Conservation (phyloP, 2,888 invertebrate species). For the Drosophila leonis region DNA sequence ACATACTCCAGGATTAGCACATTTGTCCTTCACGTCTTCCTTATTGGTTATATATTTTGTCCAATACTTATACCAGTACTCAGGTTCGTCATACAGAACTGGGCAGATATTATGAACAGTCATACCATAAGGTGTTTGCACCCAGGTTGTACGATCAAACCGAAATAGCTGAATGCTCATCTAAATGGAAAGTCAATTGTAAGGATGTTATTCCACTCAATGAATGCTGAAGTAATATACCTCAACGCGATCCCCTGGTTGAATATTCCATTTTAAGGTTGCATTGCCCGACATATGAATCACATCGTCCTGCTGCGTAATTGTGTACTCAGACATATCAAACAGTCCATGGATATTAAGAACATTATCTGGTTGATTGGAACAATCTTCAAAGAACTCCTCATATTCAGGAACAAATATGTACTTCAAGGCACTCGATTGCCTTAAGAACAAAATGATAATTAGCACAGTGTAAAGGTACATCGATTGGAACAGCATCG, state of each 20-base stretch:
- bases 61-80: slow-evolving; percentile 36
- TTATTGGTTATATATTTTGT: slow-evolving; percentile 17
- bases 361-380: background rate
- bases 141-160: slow-evolving; percentile 33
- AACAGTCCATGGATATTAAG: background rate
- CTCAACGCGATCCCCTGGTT: slow-evolving; percentile 14
- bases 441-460: background rate
- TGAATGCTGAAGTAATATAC: background rate
- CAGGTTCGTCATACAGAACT: slow-evolving; percentile 9
- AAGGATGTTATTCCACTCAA: background rate
- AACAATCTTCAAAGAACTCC: slow-evolving; percentile 11
- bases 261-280: slow-evolving; percentile 17
- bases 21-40: slow-evolving; percentile 16
- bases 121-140: slow-evolving; percentile 6
- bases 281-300: slow-evolving; percentile 13
- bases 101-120: background rate
- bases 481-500: background rate
- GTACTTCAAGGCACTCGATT: slow-evolving; percentile 29
- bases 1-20: slow-evolving; percentile 32
- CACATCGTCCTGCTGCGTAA: background rate
- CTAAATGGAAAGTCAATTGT: slow-evolving; percentile 5
- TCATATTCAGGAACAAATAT: slow-evolving; percentile 3
- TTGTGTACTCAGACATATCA: background rate
- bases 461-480: background rate
- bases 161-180: background rate